Base-by-base conservation (phyloP, 2,113 vertebrate species). In the Nymphicus hollandicus region DNA sequence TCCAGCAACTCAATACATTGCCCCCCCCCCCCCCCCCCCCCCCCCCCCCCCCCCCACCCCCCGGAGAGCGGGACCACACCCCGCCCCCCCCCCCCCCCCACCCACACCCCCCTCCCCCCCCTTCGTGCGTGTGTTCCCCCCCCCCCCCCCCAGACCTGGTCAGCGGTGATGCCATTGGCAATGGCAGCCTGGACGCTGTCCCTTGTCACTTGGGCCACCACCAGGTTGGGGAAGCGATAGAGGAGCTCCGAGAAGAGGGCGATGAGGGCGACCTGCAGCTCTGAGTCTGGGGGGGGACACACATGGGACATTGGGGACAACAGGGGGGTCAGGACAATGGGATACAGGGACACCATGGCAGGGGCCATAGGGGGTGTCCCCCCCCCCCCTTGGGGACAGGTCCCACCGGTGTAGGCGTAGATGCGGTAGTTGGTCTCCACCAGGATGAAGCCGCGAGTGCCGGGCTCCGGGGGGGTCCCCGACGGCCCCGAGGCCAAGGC, bases 181-280 rank as follows among this genome's bases (percentile, higher is more conserved):
- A 99, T 99, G 77, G 99, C 99, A 83, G 99, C 98, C 91, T 99
- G 99, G 49, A 99, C 99, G 0, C 99, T 99, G 93, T 99, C 99
- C 73, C 99, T 91, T 17, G 98, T 99, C 47, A 99, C 97, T 37
- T 99, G 98, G 3, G 98, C 99, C 66, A 99, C 99, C 60, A 99
- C 98, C 63, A 99, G 97, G 58, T 99, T 99, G 65, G 99, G 98
- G 93, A 99, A 99, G 35, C 98, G 98, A 72, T 99, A 99, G 55
- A 99, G 97, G 98, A 99, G 98, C 94, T 99, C 99, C 16, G 98
- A 99, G 97, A 99, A 99, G 43, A 99, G 98, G 10, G 99, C 99
- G 17, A 99, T 98, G 72, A 99, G 97, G 17, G 99, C 99, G 0
- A 99, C 98, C 98, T 99, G 99, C 60, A 99, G 98, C 92, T 99